phyloP scores from a whole-genome alignment of 2,797 vertebrate species.

The Phaenicophaeus curvirostris region DNA sequence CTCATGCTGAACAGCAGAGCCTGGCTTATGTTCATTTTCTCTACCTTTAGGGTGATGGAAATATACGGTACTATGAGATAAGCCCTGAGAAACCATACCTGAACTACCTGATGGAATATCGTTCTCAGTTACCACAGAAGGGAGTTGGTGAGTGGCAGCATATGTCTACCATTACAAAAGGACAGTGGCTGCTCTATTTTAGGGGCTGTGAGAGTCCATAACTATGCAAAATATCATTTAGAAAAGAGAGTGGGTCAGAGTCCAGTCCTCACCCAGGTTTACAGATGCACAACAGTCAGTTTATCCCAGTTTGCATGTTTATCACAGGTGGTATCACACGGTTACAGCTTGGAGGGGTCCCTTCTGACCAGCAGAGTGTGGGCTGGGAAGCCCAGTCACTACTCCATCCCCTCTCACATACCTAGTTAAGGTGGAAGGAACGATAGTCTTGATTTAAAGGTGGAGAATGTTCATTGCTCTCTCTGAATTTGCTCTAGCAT shows the following conservation, averaged over 20 bases:
- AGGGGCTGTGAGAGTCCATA: not conserved
- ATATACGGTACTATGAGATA: conserved; percentile 96
- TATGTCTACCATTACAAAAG: not conserved
- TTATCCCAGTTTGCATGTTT: not conserved
- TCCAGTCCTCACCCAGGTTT: not conserved
- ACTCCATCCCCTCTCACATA: not conserved
- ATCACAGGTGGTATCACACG: not conserved
- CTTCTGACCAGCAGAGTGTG: not conserved
- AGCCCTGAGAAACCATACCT: conserved; percentile 89
- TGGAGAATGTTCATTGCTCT: not conserved
- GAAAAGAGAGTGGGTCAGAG: not conserved
- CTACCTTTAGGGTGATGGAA: conserved; percentile 89
- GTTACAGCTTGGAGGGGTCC: not conserved
- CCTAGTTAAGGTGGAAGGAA: not conserved
- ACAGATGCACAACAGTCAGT: not conserved
- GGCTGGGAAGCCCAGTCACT: not conserved
- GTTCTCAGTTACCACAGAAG: conserved; percentile 90
- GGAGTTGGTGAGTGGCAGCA: conserved; percentile 87
- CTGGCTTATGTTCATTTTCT: not conserved
- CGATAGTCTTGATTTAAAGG: not conserved
- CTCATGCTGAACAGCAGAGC: not conserved
- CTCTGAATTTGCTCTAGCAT: not conserved
- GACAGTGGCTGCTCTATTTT: not conserved
- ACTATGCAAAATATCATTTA: not conserved
- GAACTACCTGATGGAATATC: conserved; percentile 89